A percentile compares a stretch with the other conserved stretches of the same genome.
Evolutionary conservation across 1,140 invertebrate genomes (phyloP).

Genomic region (Apis dorsata): DNA sequence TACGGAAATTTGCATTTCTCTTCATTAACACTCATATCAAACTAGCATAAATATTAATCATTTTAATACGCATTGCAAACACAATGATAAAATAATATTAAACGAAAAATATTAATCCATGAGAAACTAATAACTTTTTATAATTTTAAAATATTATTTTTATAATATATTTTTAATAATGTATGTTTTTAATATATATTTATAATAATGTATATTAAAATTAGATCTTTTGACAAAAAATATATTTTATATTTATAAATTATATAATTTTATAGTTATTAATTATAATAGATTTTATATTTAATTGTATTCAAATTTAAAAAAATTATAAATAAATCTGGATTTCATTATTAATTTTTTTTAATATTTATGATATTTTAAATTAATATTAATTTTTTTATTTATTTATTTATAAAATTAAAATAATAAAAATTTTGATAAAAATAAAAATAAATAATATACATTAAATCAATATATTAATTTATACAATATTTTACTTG

Average conservation of each 20-base stretch:
- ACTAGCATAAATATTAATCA: not conserved
- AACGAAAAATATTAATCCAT: conserved; percentile 10
- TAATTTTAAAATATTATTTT: not conserved
- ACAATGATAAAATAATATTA: not conserved
- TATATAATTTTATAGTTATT: not conserved
- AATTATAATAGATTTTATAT: not conserved
- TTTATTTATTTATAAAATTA: conserved; percentile 6
- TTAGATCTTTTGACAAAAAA: not conserved
- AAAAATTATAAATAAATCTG: not conserved
- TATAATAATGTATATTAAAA: conserved; percentile 1
- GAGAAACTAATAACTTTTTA: not conserved
- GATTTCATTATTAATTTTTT: not conserved
- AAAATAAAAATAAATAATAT: conserved; percentile 11
- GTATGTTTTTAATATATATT: not conserved
- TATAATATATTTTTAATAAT: not conserved
- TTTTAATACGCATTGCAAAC: not conserved
- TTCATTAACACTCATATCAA: too few relatives aligned
- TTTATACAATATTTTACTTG: not conserved
- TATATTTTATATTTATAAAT: not conserved
- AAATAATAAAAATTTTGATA: not conserved
- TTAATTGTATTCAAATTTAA: not conserved
- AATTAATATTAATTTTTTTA: not conserved
- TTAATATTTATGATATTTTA: not conserved
- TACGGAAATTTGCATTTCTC: not conserved
- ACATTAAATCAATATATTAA: conserved; percentile 1